A percentile compares a stretch with the other conserved stretches of the same genome.
These are phyloP conservation scores for Cryptoblepharus egeriae DNA, from an alignment of 2,797 vertebrate genomes.

Conservation along the genomic window DNA sequence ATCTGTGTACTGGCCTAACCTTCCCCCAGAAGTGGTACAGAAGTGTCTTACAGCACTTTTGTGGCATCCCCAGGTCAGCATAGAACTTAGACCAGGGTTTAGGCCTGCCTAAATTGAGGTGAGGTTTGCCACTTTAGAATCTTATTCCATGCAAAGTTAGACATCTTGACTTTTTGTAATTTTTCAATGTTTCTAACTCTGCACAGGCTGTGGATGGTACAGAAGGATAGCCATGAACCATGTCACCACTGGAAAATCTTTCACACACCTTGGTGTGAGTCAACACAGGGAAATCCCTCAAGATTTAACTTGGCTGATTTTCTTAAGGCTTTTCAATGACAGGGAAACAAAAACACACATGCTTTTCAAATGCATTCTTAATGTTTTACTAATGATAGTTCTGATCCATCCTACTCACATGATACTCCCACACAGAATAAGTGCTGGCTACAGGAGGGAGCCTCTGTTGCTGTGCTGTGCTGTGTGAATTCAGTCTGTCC, in stretches of 20 bases:
- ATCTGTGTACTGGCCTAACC: too few species aligned
- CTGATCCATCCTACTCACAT: not conserved
- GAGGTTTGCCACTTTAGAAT: too few species aligned
- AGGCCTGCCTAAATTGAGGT: too few species aligned
- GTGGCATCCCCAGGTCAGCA: too few species aligned
- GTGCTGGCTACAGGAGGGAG: not conserved
- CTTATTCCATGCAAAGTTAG: not conserved
- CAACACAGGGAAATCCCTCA: conserved; percentile 3
- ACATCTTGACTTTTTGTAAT: not conserved
- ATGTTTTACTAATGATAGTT: not conserved
- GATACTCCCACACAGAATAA: not conserved
- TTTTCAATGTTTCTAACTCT: not conserved
- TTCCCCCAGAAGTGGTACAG: too few species aligned
- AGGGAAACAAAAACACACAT: not conserved
- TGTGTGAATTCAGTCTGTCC: not conserved
- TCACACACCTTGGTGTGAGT: not conserved
- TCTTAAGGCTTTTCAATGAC: not conserved
- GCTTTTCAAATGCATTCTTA: not conserved
- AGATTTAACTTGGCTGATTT: not conserved
- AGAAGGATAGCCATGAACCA: not conserved
- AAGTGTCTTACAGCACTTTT: too few species aligned
- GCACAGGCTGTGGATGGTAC: not conserved
- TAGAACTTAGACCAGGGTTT: too few species aligned
- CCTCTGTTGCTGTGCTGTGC: too few species aligned
- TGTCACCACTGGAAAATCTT: not conserved